Conservation (phyloP, 2,888 invertebrate genomes). For the Ormia ochracea region DNA sequence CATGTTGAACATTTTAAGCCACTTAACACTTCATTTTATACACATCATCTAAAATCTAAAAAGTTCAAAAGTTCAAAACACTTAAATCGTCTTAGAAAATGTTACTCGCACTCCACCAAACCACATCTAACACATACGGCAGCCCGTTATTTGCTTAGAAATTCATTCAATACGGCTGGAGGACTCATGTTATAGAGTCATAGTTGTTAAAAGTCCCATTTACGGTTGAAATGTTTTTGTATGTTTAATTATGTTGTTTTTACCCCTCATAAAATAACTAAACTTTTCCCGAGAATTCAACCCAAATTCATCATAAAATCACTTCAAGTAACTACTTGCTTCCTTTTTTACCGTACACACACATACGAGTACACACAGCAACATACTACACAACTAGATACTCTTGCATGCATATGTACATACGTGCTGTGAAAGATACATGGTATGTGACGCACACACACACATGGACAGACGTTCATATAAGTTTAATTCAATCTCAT, state of each 20-base stretch:
- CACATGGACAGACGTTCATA: no score
- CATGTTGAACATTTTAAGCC: slow-evolving; percentile 41
- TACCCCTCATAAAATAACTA: slow-evolving; percentile 56
- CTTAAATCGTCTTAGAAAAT: slow-evolving; percentile 58
- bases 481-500: slow-evolving; percentile 42
- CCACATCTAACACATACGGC: slow-evolving; percentile 26
- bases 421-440: slow-evolving; percentile 3
- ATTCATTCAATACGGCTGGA: slow-evolving; percentile 17
- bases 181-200: slow-evolving; percentile 5
- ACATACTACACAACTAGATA: slow-evolving; percentile 6
- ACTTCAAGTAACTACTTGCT: slow-evolving; percentile 70
- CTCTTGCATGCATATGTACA: background rate
- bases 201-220: slow-evolving; percentile 48
- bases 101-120: slow-evolving; percentile 7
- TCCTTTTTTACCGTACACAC: background rate
- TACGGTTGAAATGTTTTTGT: slow-evolving; percentile 40
- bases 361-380: background rate
- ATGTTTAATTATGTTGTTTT: slow-evolving; percentile 58
- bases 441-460: no score
- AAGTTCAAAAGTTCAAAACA: slow-evolving; percentile 60
- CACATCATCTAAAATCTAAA: slow-evolving; percentile 45
- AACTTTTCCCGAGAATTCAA: slow-evolving; percentile 61
- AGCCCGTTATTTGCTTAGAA: background rate
- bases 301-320: slow-evolving; percentile 75
- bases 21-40: slow-evolving; percentile 59